phyloP scores from a whole-genome alignment of 2,888 invertebrate genomes.

The Thalpophila matura region DNA sequence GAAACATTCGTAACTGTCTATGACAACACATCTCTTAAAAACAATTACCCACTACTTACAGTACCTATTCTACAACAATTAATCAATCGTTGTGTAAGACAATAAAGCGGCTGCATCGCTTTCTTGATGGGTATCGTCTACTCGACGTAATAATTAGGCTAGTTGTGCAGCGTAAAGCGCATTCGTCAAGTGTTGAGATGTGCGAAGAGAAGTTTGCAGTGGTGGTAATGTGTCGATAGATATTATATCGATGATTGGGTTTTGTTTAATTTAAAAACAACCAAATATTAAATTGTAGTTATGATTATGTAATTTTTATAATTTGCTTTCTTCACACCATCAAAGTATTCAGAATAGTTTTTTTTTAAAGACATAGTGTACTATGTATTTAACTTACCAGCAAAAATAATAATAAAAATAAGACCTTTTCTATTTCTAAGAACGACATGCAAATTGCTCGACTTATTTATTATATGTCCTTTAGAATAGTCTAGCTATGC shows the following conservation, averaged over 20 bases:
- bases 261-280: background rate
- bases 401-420: slow-evolving; percentile 5
- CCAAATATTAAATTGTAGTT: too few species aligned
- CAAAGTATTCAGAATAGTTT: too few species aligned
- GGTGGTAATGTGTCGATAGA: slow-evolving; percentile 58
- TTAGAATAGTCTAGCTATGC: slow-evolving; percentile 36
- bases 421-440: slow-evolving; percentile 3
- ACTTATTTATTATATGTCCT: slow-evolving; percentile 43
- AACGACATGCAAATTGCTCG: slow-evolving; percentile 21
- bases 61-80: slow-evolving; percentile 61
- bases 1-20: slow-evolving; percentile 49
- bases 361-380: too few species aligned
- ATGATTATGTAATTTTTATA: too few species aligned
- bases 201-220: slow-evolving; percentile 63
- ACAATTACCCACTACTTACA: slow-evolving; percentile 62
- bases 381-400: too few species aligned
- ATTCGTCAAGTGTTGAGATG: slow-evolving; percentile 84
- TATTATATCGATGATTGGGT: slow-evolving; percentile 40
- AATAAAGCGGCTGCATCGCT: slow-evolving; percentile 57
- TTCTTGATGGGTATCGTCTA: slow-evolving; percentile 45
- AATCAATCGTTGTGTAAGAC: slow-evolving; percentile 57
- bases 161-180: slow-evolving; percentile 79
- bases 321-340: too few species aligned
- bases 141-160: slow-evolving; percentile 72
- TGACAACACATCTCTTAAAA: slow-evolving; percentile 40